Evolutionary conservation across 2,113 vertebrate species (phyloP), one percentile per base, ranked within the genome.

Genomic region (Mus pahari): DNA sequence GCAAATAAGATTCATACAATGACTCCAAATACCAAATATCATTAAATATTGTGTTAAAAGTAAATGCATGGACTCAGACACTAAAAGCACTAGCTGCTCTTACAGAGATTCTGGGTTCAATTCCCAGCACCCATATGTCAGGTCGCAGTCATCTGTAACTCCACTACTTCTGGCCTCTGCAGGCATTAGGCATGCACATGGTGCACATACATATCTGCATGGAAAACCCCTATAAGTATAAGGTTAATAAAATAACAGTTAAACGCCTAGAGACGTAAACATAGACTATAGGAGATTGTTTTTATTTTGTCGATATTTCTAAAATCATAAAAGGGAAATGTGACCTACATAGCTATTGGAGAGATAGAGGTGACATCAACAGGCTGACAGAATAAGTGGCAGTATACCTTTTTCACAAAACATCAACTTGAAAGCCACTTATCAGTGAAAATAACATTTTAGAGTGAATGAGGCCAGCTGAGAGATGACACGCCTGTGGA

Each of bases 31-130:
- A n/a, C 0, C 7, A 71, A 77, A 55, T 89, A 20, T 2, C 36
- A 87, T 77, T 83, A 86, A 22, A 83, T 77, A 83, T 48, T 86
- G 36, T 28, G 3, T 78, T 89, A 91, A 86, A 86, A 62, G 53
- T 60, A 60, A 81, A 60, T 62, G 24, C 81, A 62, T 82, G 36
- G 55, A 2, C n/a, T 81, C 19, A 81, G 1, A 9, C 22, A 3
- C 50, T 81, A n/a, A 28, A 1, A 83, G 16, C 36, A 62, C 4
- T 39, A 62, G n/a, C 13, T 62, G n/a, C 22, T 28, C 19, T 62
- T 83, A 26, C n/a, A 83, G 22, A 62, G 81, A 39, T 62, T 24
- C 36, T 83, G n/a, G 3, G 24, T 39, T 42, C n/a, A 62, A 60
- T 62, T 26, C 55, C 24, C 24, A 26, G n/a, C 36, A 17, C 55